A percentile compares a stretch with the other conserved stretches of the same genome.
Conservation (phyloP, 2,797 vertebrate species). For the Alosa sapidissima region DNA sequence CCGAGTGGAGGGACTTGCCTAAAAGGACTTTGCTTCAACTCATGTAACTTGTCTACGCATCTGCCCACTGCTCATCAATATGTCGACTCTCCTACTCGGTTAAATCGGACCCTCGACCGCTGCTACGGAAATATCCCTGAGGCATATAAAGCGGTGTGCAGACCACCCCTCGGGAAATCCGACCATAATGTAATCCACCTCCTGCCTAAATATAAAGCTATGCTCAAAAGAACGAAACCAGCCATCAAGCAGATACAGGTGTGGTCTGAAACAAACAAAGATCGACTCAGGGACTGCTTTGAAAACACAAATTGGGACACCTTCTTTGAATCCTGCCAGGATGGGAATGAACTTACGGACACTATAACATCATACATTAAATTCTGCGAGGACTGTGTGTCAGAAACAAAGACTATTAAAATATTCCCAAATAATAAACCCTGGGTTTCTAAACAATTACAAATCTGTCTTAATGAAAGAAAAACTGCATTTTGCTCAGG, state of each 20-base stretch:
- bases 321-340: background rate
- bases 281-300: background rate
- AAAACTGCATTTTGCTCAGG: background rate
- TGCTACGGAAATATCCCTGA: slow-evolving; percentile 23
- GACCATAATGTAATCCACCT: slow-evolving; percentile 28
- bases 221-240: slow-evolving; percentile 21
- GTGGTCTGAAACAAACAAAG: slow-evolving; percentile 3
- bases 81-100: slow-evolving; percentile 5
- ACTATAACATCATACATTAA: background rate
- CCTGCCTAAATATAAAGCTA: background rate
- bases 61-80: slow-evolving; percentile 11
- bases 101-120: background rate
- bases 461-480: background rate
- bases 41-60: background rate
- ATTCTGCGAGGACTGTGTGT: background rate
- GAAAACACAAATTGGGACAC: slow-evolving; percentile 9
- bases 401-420: background rate
- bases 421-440: background rate
- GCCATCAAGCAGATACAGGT: slow-evolving; percentile 15
- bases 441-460: background rate
- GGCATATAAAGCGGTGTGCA: slow-evolving; percentile 19
- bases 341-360: no score
- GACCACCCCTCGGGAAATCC: slow-evolving; percentile 28
- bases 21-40: slow-evolving; percentile 37
- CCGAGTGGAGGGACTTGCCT: no score